These are phyloP conservation scores for Ramphastos sulfuratus DNA, from an alignment of 2,113 vertebrate species.

Conservation along the genomic window DNA sequence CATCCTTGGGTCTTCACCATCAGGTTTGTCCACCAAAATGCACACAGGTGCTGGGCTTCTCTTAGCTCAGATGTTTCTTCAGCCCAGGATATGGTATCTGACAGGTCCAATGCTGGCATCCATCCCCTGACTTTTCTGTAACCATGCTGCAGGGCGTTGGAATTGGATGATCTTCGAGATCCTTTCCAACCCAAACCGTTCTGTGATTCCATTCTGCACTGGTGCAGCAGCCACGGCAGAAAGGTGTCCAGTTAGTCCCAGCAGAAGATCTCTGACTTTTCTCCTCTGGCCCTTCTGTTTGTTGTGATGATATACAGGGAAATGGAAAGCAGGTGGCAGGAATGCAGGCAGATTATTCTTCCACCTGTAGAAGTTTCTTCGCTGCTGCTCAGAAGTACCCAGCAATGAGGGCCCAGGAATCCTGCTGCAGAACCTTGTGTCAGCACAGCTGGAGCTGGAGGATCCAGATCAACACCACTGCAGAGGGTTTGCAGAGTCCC, in stretches of 20 bases:
- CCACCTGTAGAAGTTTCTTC: background rate
- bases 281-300: background rate
- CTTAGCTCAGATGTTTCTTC: background rate
- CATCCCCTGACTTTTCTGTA: background rate
- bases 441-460: background rate
- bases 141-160: no score
- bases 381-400: background rate
- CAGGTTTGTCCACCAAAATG: background rate
- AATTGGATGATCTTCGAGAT: no score
- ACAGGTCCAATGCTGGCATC: no score
- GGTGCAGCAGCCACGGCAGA: background rate
- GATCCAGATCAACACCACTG: background rate
- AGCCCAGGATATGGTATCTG: no score
- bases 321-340: background rate
- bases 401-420: background rate
- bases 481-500: background rate
- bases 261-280: background rate
- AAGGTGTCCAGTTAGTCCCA: background rate
- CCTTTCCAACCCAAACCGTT: no score
- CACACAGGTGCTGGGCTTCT: background rate
- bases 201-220: no score
- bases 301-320: background rate
- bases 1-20: background rate
- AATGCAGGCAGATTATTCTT: background rate
- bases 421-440: background rate